phyloP scores from a whole-genome alignment of 2,888 invertebrate species.

The Acrocyrtus sp. region DNA sequence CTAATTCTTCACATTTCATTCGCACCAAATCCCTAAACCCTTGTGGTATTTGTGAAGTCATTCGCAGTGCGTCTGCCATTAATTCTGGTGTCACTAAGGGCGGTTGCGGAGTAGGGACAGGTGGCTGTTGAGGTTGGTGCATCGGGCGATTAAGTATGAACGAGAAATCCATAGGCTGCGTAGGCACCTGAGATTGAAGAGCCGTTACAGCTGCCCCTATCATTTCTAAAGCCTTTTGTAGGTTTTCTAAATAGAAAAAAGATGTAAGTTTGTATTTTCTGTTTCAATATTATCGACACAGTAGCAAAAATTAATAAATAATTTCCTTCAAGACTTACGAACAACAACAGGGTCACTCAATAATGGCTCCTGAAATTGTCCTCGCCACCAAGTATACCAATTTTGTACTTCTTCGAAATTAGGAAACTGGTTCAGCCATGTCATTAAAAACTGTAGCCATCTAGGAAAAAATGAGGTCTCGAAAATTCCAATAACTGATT shows the following conservation, averaged over 20 bases:
- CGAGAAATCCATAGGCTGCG: slow-evolving; percentile 61
- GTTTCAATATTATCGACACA: slow-evolving; percentile 3
- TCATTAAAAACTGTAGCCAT: slow-evolving; percentile 76
- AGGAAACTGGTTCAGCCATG: slow-evolving; percentile 91
- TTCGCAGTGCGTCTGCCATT: slow-evolving; percentile 71
- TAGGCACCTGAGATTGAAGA: slow-evolving; percentile 62
- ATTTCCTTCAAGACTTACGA: no score
- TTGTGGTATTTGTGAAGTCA: slow-evolving; percentile 73
- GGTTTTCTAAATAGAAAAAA: slow-evolving; percentile 73
- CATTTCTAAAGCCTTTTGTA: slow-evolving; percentile 90
- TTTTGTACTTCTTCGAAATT: slow-evolving; percentile 90
- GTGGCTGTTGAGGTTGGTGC: slow-evolving; percentile 69
- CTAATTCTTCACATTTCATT: slow-evolving; percentile 84
- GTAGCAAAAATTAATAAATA: not conserved
- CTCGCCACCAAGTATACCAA: slow-evolving; percentile 80
- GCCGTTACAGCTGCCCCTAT: slow-evolving; percentile 82
- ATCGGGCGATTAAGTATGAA: slow-evolving; percentile 63
- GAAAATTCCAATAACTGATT: slow-evolving; percentile 81
- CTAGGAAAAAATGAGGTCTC: slow-evolving; percentile 93
- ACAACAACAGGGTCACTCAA: slow-evolving; percentile 69
- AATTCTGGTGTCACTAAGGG: slow-evolving; percentile 65
- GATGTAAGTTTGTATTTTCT: not conserved
- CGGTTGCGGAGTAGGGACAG: slow-evolving; percentile 66
- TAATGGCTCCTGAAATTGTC: slow-evolving; percentile 69
- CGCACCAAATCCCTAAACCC: slow-evolving; percentile 86